Evolutionary conservation across 1,140 invertebrate genomes (phyloP).

Genomic region (Drosophila busckii): DNA sequence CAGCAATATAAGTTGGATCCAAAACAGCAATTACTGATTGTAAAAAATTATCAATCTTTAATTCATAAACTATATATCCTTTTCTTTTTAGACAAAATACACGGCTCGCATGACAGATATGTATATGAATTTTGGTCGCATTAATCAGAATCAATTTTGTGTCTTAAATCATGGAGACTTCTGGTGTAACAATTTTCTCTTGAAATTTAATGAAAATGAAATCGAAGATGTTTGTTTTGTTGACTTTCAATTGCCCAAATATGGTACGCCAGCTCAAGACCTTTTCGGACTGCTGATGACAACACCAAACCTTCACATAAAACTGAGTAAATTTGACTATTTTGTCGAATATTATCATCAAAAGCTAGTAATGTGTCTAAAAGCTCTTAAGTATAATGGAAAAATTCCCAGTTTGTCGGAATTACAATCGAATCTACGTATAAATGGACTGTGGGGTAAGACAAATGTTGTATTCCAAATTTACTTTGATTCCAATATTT

Average conservation of each 20-base stretch:
- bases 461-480: not conserved
- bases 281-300: conserved; percentile 66
- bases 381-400: conserved; percentile 43
- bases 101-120: conserved; percentile 45
- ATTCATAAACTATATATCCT: not conserved
- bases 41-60: not conserved
- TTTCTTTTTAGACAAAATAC: conserved; percentile 48
- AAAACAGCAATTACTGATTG: conserved; percentile 43
- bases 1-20: conserved; percentile 48
- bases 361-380: conserved; percentile 41
- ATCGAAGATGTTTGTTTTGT: conserved; percentile 70
- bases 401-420: conserved; percentile 47
- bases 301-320: conserved; percentile 46
- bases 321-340: conserved; percentile 61
- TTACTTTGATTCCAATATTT: not conserved
- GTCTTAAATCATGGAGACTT: conserved; percentile 84
- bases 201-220: conserved; percentile 49
- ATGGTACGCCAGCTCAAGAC: conserved; percentile 74
- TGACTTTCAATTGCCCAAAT: conserved; percentile 77
- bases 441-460: conserved; percentile 62
- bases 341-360: conserved; percentile 69
- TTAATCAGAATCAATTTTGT: conserved; percentile 79
- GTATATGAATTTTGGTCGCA: conserved; percentile 50
- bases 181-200: conserved; percentile 78
- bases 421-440: conserved; percentile 43